These are phyloP conservation scores for Scotopteryx bipunctaria DNA, from an alignment of 2,888 invertebrate species.

Conservation along the genomic window DNA sequence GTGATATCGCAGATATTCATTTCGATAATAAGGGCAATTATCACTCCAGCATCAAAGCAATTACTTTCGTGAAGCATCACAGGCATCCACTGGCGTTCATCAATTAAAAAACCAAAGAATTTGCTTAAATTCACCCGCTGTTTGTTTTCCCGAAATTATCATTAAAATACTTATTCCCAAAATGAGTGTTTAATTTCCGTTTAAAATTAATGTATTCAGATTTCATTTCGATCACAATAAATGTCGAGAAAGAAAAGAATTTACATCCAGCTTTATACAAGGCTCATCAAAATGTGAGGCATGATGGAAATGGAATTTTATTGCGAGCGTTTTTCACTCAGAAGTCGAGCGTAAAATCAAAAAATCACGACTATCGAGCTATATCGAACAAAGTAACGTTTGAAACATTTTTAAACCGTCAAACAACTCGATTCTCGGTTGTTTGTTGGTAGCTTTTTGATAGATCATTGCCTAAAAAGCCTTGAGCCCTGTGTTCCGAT, in stretches of 20 bases:
- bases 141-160: slow-evolving; percentile 10
- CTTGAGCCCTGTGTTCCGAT: too few relatives aligned
- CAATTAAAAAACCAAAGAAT: slow-evolving; percentile 19
- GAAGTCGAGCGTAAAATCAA: slow-evolving; percentile 1
- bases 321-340: slow-evolving; percentile 5
- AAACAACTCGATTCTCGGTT: neutral
- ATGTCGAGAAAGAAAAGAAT: slow-evolving; percentile 18
- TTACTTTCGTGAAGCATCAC: slow-evolving; percentile 19
- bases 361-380: neutral
- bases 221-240: slow-evolving; percentile 22
- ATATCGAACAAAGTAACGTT: neutral
- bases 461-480: too few relatives aligned
- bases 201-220: slow-evolving; percentile 21
- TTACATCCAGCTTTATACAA: slow-evolving; percentile 6
- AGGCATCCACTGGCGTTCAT: slow-evolving; percentile 17
- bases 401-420: neutral
- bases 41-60: too few relatives aligned
- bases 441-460: neutral
- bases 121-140: slow-evolving; percentile 12
- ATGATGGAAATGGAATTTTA: slow-evolving; percentile 13
- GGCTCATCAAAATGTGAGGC: slow-evolving; percentile 10
- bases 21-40: too few relatives aligned
- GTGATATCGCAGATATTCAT: too few relatives aligned
- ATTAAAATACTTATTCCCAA: slow-evolving; percentile 19
- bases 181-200: slow-evolving; percentile 19